Evolutionary conservation across 30 jellyfish, hydroid and myxozoan genomes (phyloP), one percentile per base, ranked within the genome.

Genomic region (Hydractinia symbiolongicarpus): DNA sequence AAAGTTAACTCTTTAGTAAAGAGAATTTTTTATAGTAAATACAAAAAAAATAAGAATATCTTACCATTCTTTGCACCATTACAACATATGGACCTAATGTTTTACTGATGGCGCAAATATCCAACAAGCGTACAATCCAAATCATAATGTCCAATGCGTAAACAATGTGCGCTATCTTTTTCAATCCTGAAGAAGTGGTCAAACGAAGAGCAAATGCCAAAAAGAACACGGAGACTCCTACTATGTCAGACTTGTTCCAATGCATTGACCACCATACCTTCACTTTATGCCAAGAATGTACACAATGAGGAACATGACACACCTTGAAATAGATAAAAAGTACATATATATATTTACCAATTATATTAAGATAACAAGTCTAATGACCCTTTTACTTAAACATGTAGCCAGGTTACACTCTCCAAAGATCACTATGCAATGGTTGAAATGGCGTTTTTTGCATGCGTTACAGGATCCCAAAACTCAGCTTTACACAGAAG

Each of bases 71-170:
- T 10, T 92, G 90, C 57, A 89, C 84, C 83, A 89, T 89, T 83
- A 89, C 96, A 62, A 89, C 94, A 60, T 89, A 89, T 5, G 96
- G 96, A 6, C 96, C 96, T 17, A 89, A 89, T 40, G 79, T 82
- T 72, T 69, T 83, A 78, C 84, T 84, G 61, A 89, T 87, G 17
- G 96, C 83, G 79, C 83, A 89, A 1, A 89, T 83, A 55, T 79
- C 96, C 52, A 89, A 76, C 40, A 89, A 74, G 6, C 96, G 87
- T 11, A 83, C 77, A 19, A 89, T 84, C 96, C 96, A 89, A 10
- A 89, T 50, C 94, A 89, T 89, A 70, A 83, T 83, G 61, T 89
- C 96, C 5, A 89, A 20, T 4, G 96, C 86, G 13, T 67, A 82
- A 19, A 89, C 79, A 16, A 89, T 82, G 16, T 84, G 90, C n/a